These are phyloP conservation scores for Eustalomyia histrio DNA, from an alignment of 2,888 invertebrate genomes.

Conservation along the genomic window DNA sequence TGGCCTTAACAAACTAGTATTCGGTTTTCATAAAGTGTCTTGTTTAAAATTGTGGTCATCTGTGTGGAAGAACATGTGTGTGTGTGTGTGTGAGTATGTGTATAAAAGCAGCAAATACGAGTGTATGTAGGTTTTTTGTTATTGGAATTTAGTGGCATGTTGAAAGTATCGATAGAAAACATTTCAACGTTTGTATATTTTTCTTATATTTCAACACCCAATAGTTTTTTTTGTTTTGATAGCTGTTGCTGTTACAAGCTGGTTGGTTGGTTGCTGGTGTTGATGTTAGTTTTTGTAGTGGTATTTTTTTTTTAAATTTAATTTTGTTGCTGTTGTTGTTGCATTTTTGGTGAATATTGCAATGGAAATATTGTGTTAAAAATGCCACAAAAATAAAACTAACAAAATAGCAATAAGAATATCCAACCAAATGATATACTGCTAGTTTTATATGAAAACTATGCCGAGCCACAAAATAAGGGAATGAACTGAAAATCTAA, in stretches of 20 bases:
- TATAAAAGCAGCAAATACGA: too few species aligned
- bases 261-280: constrained; percentile 22
- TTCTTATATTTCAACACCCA: constrained; percentile 5
- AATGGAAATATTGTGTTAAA: constrained; percentile 55
- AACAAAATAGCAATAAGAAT: not conserved
- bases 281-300: constrained; percentile 3
- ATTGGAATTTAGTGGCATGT: constrained; percentile 9
- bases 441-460: not conserved
- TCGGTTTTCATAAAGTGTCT: not conserved
- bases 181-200: constrained; percentile 15
- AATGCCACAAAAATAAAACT: constrained; percentile 51
- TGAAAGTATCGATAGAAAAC: constrained; percentile 17
- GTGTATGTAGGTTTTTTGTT: too few species aligned
- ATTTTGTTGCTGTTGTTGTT: constrained; percentile 40
- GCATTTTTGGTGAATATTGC: constrained; percentile 41
- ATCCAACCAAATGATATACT: not conserved
- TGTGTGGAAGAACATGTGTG: not conserved
- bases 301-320: constrained; percentile 50
- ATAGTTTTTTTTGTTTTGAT: too few species aligned
- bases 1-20: not conserved
- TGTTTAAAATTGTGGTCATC: constrained; percentile 3
- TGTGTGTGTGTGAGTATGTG: not conserved
- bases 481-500: not conserved
- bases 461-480: not conserved
- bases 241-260: constrained; percentile 13